These are phyloP conservation scores for Pantherophis vulpinus DNA, from an alignment of 2,797 vertebrate species.

Conservation along the genomic window DNA sequence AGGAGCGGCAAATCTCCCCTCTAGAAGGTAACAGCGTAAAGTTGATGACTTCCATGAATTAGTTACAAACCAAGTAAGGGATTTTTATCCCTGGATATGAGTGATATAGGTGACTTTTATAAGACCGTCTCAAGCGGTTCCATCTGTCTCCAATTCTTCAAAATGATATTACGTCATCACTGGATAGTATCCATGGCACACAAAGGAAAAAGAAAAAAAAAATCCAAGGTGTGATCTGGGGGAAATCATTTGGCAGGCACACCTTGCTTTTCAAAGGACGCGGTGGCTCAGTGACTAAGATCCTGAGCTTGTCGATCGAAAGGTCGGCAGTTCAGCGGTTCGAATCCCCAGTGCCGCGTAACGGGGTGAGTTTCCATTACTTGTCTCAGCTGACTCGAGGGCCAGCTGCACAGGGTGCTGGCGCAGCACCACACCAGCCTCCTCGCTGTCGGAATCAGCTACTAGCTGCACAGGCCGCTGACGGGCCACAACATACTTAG, in stretches of 20 bases:
- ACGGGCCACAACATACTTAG: too few relatives aligned
- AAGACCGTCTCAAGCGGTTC: neutral
- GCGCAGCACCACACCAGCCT: too few relatives aligned
- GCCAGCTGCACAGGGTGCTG: too few relatives aligned
- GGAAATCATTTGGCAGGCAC: neutral
- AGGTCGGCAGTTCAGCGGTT: too few relatives aligned
- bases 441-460: too few relatives aligned
- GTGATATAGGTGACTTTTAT: constrained; percentile 20
- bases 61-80: neutral
- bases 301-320: too few relatives aligned
- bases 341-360: too few relatives aligned
- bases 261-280: neutral
- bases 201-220: neutral
- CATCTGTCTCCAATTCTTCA: neutral
- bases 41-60: constrained; percentile 14
- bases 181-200: neutral
- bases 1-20: neutral
- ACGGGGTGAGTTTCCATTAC: too few relatives aligned
- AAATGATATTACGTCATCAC: neutral
- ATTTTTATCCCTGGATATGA: constrained; percentile 8
- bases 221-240: neutral
- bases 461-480: too few relatives aligned
- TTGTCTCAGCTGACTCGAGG: too few relatives aligned
- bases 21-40: neutral
- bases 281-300: too few relatives aligned